Conservation (phyloP, 2,888 invertebrate species). For the Liposcelis brunnea region DNA sequence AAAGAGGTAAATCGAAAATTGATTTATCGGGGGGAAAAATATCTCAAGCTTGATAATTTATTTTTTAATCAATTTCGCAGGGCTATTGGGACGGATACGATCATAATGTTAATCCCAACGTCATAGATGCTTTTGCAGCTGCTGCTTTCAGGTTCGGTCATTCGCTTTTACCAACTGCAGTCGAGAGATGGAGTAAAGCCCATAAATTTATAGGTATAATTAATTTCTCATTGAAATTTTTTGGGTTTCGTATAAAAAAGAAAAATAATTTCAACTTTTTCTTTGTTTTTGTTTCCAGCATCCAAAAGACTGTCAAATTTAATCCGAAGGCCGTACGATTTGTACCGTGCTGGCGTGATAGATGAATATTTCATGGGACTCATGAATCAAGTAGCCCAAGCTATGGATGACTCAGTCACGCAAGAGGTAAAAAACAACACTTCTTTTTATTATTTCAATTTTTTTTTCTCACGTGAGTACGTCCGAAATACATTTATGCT, state of each 20-base stretch:
- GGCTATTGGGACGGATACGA: constrained; percentile 75
- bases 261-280: constrained; percentile 1
- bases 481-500: no score
- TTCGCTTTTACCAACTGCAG: constrained; percentile 72
- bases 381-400: constrained; percentile 86
- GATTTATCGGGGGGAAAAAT: constrained; percentile 1
- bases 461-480: no score
- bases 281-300: constrained; percentile 34
- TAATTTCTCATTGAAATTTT: no score
- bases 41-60: constrained; percentile 6
- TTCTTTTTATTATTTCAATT: no score
- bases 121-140: constrained; percentile 77
- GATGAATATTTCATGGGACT: constrained; percentile 87
- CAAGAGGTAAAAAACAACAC: constrained; percentile 28
- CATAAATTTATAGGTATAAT: constrained; percentile 82
- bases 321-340: constrained; percentile 73
- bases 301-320: constrained; percentile 76
- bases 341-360: constrained; percentile 76
- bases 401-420: constrained; percentile 88
- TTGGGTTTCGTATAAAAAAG: constrained; percentile 9
- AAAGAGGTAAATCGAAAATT: constrained; percentile 42
- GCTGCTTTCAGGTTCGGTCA: constrained; percentile 88
- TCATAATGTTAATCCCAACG: constrained; percentile 65
- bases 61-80: constrained; percentile 25
- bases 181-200: constrained; percentile 87